Base-by-base conservation (phyloP, 2,888 invertebrate species). In the Tiphia femorata region DNA sequence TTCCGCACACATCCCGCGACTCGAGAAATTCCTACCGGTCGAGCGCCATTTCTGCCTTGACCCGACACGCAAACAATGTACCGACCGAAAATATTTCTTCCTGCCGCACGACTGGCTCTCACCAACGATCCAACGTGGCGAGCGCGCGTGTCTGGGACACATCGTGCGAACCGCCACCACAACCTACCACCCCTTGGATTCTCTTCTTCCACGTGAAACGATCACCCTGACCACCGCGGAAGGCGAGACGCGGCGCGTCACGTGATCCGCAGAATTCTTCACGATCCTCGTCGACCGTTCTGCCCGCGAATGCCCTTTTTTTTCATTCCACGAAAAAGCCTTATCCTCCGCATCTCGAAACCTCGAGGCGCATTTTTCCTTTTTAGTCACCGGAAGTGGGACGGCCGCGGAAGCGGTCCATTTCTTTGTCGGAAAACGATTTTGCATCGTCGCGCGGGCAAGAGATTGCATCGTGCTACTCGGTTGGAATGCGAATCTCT, bases 51-150 rank as follows among this genome's bases (percentile, higher is more conserved):
- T 44, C 40, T 47, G 17, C 44, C 49, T 47, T 55, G 62, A 51
- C 53, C 53, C 41, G 64, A 51, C 63, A 38, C 44, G 55, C 58
- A 46, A 44, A 62, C 62, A 69, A 62, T 62, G 55, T 53, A 58
- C 59, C 55, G n/a, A 14, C 44, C 58, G 43, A 65, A 68, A 65
- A 62, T 69, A 60, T 62, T 57, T 59, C 51, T 56, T 53, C 49
- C 30, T 19, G 14, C 4, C 49, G 41, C 33, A 14, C 12, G 12
- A 33, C 12, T 33, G 33, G 7, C 5, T 5, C 12, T 12, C 12
- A 14, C 33, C 33, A 4, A 12, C 33, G 29, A n/a, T n/a, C 29
- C n/a, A 4, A 2, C n/a, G 29, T 29, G 3, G 29, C 2, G 29
- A 12, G 29, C 3, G 29, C 2, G 29, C 2, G 29, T 3, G 29